These are phyloP conservation scores for Penaeus chinensis DNA, from an alignment of 1,140 invertebrate genomes.

Conservation along the genomic window DNA sequence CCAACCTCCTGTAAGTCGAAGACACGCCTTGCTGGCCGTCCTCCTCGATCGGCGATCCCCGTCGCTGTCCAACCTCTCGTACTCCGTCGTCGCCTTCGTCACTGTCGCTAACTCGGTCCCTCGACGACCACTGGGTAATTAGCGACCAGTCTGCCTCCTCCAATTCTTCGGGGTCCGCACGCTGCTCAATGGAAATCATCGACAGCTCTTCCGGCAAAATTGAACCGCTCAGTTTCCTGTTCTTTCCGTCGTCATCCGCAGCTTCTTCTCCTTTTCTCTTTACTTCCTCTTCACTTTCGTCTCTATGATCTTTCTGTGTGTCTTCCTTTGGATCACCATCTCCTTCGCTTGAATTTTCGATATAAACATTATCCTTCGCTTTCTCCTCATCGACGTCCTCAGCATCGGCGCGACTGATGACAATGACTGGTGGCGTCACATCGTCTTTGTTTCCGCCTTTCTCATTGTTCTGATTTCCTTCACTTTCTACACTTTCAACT, in stretches of 20 bases:
- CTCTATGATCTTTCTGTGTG: too few relatives aligned
- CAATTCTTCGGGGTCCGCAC: conserved; percentile 5
- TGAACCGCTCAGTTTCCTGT: too few relatives aligned
- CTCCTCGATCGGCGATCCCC: too few relatives aligned
- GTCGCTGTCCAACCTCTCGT: not conserved
- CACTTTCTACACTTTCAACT: not conserved
- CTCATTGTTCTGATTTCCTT: not conserved
- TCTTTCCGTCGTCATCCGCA: too few relatives aligned
- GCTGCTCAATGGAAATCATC: too few relatives aligned
- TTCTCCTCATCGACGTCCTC: not conserved
- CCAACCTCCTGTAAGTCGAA: conserved; percentile 19
- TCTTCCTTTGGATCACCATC: too few relatives aligned
- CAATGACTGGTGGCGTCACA: too few relatives aligned
- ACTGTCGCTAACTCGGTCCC: not conserved
- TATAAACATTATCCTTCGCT: not conserved
- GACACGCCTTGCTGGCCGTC: not conserved
- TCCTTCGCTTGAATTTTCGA: not conserved
- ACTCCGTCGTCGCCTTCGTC: not conserved
- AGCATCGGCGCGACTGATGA: too few relatives aligned
- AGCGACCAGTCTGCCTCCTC: conserved; percentile 16
- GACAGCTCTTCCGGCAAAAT: too few relatives aligned
- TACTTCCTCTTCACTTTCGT: too few relatives aligned
- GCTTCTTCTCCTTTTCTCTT: too few relatives aligned
- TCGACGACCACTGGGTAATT: not conserved
- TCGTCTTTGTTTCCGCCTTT: too few relatives aligned